These are phyloP conservation scores for Neodiprion pinetum DNA, from an alignment of 1,140 invertebrate species.

Conservation along the genomic window DNA sequence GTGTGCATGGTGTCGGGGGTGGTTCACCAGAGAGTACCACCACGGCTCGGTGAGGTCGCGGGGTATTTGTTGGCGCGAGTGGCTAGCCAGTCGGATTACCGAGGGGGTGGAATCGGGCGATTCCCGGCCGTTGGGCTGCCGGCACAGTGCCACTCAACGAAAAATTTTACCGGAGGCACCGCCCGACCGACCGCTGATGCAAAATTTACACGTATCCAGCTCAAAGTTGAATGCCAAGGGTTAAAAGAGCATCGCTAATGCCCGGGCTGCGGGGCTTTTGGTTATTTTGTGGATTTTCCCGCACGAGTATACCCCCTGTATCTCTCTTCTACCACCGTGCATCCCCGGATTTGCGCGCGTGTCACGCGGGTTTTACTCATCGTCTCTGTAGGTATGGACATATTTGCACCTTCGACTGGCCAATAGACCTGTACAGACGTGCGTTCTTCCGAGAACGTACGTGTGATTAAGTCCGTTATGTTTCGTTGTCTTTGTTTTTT, in stretches of 20 bases:
- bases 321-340: not conserved
- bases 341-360: not conserved
- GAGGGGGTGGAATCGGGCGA: slow-evolving; percentile 35
- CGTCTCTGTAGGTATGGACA: not conserved
- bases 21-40: slow-evolving; percentile 58
- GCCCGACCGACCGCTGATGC: slow-evolving; percentile 54
- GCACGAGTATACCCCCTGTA: not conserved
- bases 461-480: not conserved
- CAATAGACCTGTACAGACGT: too few species aligned
- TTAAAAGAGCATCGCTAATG: slow-evolving; percentile 65
- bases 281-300: slow-evolving; percentile 64
- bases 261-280: slow-evolving; percentile 49
- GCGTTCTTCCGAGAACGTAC: too few species aligned
- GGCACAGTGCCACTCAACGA: slow-evolving; percentile 50
- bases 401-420: too few species aligned
- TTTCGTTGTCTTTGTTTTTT: not conserved
- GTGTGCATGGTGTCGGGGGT: slow-evolving; percentile 58
- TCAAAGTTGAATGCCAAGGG: slow-evolving; percentile 56
- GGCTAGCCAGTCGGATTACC: slow-evolving; percentile 63
- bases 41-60: slow-evolving; percentile 51
- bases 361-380: not conserved
- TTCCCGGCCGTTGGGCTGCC: slow-evolving; percentile 23
- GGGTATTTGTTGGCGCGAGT: slow-evolving; percentile 62
- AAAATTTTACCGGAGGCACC: slow-evolving; percentile 55
- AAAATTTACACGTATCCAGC: slow-evolving; percentile 63